Conservation (phyloP, 92 coral and sea anemone genomes). For the Plumapathes pennacea region DNA sequence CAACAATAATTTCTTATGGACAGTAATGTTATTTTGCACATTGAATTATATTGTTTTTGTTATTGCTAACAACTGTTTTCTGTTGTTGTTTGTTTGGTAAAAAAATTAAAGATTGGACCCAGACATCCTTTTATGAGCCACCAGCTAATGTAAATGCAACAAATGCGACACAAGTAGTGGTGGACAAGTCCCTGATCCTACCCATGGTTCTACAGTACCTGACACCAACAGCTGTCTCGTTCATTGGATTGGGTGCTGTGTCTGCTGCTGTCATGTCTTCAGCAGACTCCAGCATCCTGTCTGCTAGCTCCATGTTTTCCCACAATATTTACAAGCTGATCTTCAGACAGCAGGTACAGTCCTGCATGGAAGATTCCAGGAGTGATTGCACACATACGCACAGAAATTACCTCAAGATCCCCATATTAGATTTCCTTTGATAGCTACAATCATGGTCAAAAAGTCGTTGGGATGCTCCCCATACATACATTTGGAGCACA, state of each 20-base stretch:
- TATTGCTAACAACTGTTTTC: too few relatives aligned
- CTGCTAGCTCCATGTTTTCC: conserved; percentile 85
- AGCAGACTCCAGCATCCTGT: conserved; percentile 85
- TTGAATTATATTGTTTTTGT: too few relatives aligned
- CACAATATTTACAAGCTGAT: conserved; percentile 74
- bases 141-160: conserved; percentile 32
- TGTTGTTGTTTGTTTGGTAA: too few relatives aligned
- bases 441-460: neutral
- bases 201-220: conserved; percentile 90
- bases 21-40: too few relatives aligned
- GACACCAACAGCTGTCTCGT: conserved; percentile 81
- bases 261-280: conserved; percentile 98
- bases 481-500: too few relatives aligned
- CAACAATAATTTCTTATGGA: too few relatives aligned
- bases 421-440: too few relatives aligned
- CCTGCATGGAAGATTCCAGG: too few relatives aligned
- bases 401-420: too few relatives aligned
- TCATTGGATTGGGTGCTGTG: conserved; percentile 91
- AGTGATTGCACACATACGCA: too few relatives aligned
- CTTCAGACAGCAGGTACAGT: conserved; percentile 76
- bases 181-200: conserved; percentile 66
- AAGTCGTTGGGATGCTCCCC: neutral
- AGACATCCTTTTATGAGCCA: conserved; percentile 31
- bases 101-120: conserved; percentile 70
- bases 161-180: conserved; percentile 3